Conservation (phyloP, 2,113 vertebrate genomes). For the Amphiprion ocellaris region DNA sequence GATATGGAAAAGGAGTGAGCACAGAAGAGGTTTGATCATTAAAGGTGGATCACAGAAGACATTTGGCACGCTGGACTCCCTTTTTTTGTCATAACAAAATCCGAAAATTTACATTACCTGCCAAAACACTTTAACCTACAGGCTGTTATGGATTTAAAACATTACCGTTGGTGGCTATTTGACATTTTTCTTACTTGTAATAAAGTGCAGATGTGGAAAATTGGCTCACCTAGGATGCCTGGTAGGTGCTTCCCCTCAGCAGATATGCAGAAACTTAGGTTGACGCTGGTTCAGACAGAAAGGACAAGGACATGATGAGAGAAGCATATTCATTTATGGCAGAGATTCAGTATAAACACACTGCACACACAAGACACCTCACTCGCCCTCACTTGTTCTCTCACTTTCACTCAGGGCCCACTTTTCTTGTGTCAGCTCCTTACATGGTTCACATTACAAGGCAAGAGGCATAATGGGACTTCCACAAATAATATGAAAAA, state of each 20-base stretch:
- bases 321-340: constrained; percentile 49
- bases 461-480: constrained; percentile 38
- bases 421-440: constrained; percentile 46
- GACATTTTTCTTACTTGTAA: constrained; percentile 42
- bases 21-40: constrained; percentile 31
- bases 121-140: constrained; percentile 48
- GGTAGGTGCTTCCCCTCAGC: constrained; percentile 92
- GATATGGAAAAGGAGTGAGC: constrained; percentile 24
- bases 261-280: constrained; percentile 93
- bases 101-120: constrained; percentile 23
- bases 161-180: constrained; percentile 40
- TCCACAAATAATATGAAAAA: constrained; percentile 45
- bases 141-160: constrained; percentile 34
- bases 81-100: constrained; percentile 33
- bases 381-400: constrained; percentile 41
- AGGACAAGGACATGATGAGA: constrained; percentile 63
- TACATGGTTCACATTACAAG: constrained; percentile 67
- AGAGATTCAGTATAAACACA: constrained; percentile 40
- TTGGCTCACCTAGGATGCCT: constrained; percentile 87
- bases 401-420: constrained; percentile 26
- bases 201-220: constrained; percentile 66
- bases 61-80: neutral
- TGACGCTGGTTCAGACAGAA: constrained; percentile 87
- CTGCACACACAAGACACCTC: constrained; percentile 33
- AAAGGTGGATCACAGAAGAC: constrained; percentile 29